Base-by-base conservation (phyloP, 1,140 invertebrate genomes). In the Eurytemora carolleeae region DNA sequence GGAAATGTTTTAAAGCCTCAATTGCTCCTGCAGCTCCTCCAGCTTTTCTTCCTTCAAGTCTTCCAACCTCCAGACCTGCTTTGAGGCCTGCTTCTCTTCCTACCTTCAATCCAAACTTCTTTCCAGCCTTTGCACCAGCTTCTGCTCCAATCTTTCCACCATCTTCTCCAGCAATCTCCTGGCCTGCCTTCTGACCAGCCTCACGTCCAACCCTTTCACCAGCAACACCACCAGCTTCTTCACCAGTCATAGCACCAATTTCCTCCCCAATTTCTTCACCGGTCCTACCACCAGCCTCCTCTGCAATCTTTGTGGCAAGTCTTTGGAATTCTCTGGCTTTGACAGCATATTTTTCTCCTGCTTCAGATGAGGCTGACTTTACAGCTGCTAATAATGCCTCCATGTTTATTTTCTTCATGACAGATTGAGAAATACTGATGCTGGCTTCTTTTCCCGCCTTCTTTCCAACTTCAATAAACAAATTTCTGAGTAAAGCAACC, bases 261-360 rank as follows among this genome's bases (percentile, higher is more conserved):
- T 55, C 55, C 24, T 62, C 25, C 7, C 60, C 60, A n/a, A 19
- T 22, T 2, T 53, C 3, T 19, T 19, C 17, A 20, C 60, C 60
- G 1, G 52, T n/a, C 22, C 24, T 57, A 24, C 22, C 60, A 17
- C 60, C 60, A 25, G 60, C 60, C 25, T 62, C 60, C 20, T 62
- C 60, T 25, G 60, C 60, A 21, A 62, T 62, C 24, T 56, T 62
- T 2, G 20, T 17, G 2, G 44, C 60, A 53, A 62, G 57, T 26
- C 57, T 62, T n/a, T 56, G 55, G 60, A 62, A 62, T 44, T 62
- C 60, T 56, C 60, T 62, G 23, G 60, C 60, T 23, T 62, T 62
- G n/a, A 62, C 25, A 17, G 60, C 60, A 56, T 62, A 62, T 31
- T 62, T 62, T 25, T 62, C 60, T 2, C 53, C 55, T 24, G 60